Percentiles rank a stretch among this genome's conserved stretches.
Conservation (phyloP, 2,797 vertebrate species). For the Vireo griseus region DNA sequence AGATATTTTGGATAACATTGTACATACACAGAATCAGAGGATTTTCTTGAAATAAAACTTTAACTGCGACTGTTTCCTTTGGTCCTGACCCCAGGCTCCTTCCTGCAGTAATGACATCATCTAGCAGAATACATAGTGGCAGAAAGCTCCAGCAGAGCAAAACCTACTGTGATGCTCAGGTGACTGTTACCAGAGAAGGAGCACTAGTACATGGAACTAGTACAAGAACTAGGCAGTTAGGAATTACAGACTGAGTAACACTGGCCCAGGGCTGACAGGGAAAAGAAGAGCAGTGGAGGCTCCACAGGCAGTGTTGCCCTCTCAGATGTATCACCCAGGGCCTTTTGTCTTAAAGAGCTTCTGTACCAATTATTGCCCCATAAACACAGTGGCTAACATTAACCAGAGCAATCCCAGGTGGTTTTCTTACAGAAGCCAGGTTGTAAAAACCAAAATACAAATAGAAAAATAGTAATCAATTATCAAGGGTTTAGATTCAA, state of each 20-base stretch:
- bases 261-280: not conserved
- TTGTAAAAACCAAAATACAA: not conserved
- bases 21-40: not conserved
- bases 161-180: not conserved
- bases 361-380: not conserved
- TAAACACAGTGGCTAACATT: not conserved
- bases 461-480: not conserved
- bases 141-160: not conserved
- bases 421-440: not conserved
- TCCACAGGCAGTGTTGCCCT: not conserved
- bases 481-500: not conserved
- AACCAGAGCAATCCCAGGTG: not conserved
- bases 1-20: not conserved
- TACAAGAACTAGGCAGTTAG: not conserved
- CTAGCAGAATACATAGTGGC: not conserved
- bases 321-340: not conserved
- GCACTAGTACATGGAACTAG: not conserved
- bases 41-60: not conserved
- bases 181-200: not conserved
- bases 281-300: not conserved
- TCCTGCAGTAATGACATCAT: not conserved
- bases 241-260: not conserved
- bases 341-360: not conserved
- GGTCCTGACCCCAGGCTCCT: not conserved
- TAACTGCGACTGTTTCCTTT: not conserved